Base-by-base conservation (phyloP, 2,797 vertebrate species). In the Chelon labrosus region DNA sequence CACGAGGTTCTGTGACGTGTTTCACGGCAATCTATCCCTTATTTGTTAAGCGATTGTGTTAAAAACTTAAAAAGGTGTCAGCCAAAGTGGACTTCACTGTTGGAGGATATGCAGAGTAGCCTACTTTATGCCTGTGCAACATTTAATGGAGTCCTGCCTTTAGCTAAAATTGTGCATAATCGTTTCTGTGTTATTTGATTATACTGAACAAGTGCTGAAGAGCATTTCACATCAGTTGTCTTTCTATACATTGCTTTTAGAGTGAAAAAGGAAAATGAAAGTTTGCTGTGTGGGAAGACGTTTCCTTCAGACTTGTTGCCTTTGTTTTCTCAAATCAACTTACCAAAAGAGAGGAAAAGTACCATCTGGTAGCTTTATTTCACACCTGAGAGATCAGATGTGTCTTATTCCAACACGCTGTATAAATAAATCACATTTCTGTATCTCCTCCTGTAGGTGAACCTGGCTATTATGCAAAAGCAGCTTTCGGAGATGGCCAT, bases 401-500 rank as follows among this genome's bases (percentile, higher is more conserved):
- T 46, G 10, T 42, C 42, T 52, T n/a, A 49, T 19, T 1, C 47
- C 25, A 56, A 63, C 73, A 51, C 38, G 2, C 19, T 73, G 7
- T 31, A 13, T 68, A 46, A 19, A 53, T 25, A 27, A 27, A 27
- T 63, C 25, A 16, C 51, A 55, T 74, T 41, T 73, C 13, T 54
- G n/a, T 50, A 10, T 77, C 17, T 68, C 39, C 37, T 25, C 38
- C 67, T 56, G 14, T 79, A 94, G 93, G 93, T 97, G 63, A 97
- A 98, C 0, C 88, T 98, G 86, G 97, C 97, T 69, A 95, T 97
- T 79, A 97, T 98, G 94, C 97, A 98, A 92, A 98, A 98, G 90
- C 98, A 98, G 93, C 93, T 98, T 65, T 96, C 96, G 0, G 97
- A 98, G 88, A 96, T 95, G 83, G 96, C 97, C 63, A 96, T 97